Evolutionary conservation across 2,888 invertebrate species (phyloP).

Genomic region (Chloroclysta siterata): DNA sequence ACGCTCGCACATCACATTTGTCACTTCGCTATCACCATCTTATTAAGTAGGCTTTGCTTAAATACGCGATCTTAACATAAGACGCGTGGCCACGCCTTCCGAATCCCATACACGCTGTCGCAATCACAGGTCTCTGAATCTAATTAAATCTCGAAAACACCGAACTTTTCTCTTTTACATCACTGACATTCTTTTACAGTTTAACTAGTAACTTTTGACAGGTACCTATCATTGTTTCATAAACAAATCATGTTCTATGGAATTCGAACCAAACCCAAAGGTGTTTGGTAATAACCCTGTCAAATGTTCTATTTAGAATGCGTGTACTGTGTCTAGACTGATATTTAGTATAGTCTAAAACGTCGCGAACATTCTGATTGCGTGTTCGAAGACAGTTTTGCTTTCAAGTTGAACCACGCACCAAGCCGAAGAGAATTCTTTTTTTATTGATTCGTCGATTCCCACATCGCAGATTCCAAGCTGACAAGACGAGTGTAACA

Average conservation of each 20-base stretch:
- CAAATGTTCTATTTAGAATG: not conserved
- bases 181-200: no score
- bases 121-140: not conserved
- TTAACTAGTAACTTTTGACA: not conserved
- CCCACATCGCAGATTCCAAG: not conserved
- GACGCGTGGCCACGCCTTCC: constrained; percentile 49
- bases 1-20: constrained; percentile 53
- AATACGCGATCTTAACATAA: constrained; percentile 69
- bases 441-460: not conserved
- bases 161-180: not conserved
- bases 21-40: constrained; percentile 71
- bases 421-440: no score
- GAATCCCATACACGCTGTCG: constrained; percentile 24
- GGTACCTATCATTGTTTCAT: no score
- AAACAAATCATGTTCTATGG: not conserved
- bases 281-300: not conserved
- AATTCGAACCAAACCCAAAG: not conserved
- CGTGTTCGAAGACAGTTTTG: not conserved
- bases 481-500: constrained; percentile 16
- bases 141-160: not conserved
- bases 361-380: not conserved
- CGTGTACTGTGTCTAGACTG: not conserved
- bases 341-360: not conserved
- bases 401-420: no score
- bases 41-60: constrained; percentile 60